A percentile compares a stretch with the other conserved stretches of the same genome.
These are phyloP conservation scores for Drosophila maculinotata DNA, from an alignment of 2,888 invertebrate species.

Conservation along the genomic window DNA sequence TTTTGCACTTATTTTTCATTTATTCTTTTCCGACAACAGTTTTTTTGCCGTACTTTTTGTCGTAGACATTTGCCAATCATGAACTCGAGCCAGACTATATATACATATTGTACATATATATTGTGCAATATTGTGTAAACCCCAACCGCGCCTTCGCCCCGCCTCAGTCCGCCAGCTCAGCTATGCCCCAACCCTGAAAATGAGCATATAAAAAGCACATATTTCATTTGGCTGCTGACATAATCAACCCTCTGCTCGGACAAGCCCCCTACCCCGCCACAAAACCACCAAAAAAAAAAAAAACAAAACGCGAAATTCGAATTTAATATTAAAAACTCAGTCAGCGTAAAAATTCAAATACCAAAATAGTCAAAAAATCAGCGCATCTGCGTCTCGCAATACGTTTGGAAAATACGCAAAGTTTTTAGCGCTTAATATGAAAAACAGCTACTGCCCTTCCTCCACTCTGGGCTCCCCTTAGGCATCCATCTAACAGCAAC, in stretches of 20 bases:
- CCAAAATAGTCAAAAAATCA: slow-evolving; percentile 11
- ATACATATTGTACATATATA: slow-evolving; percentile 1
- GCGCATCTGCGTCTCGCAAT: slow-evolving; percentile 14
- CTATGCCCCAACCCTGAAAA: slow-evolving; percentile 26
- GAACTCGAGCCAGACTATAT: slow-evolving; percentile 29
- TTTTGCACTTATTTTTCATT: slow-evolving; percentile 57
- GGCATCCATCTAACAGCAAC: slow-evolving; percentile 31
- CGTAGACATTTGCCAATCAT: slow-evolving; percentile 47
- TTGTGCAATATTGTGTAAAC: slow-evolving; percentile 36
- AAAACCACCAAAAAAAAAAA: slow-evolving; percentile 3
- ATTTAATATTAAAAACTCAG: slow-evolving; percentile 33
- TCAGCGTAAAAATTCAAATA: slow-evolving; percentile 20
- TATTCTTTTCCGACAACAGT: slow-evolving; percentile 6
- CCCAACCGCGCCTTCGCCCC: background rate
- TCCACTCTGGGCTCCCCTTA: background rate
- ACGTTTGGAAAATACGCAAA: slow-evolving; percentile 19
- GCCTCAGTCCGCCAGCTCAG: slow-evolving; percentile 29
- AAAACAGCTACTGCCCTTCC: background rate
- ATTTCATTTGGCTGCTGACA: slow-evolving; percentile 56
- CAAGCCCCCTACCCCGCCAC: slow-evolving; percentile 15
- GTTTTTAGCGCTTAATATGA: slow-evolving; percentile 17
- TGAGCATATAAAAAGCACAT: slow-evolving; percentile 47
- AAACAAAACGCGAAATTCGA: slow-evolving; percentile 1
- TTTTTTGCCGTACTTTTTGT: slow-evolving; percentile 23
- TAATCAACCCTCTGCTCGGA: slow-evolving; percentile 52